Evolutionary conservation across 2,888 invertebrate genomes (phyloP).

Genomic region (Tetropium fuscum): DNA sequence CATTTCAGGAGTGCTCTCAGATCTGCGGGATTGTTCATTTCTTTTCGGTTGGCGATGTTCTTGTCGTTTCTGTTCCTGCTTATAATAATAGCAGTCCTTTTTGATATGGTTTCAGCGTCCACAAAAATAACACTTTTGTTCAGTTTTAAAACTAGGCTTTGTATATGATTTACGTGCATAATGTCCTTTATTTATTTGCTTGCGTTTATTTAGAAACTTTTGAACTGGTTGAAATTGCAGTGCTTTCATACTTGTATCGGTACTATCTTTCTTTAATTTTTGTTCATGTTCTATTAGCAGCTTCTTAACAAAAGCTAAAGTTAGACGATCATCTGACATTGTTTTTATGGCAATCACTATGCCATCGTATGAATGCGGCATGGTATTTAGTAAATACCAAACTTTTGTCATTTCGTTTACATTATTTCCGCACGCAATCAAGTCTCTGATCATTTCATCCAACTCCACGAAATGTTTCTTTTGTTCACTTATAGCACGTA

Average conservation of each 20-base stretch:
- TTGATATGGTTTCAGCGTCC: slow-evolving; percentile 53
- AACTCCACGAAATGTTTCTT: too few relatives aligned
- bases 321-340: slow-evolving; percentile 52
- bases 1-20: neutral
- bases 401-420: slow-evolving; percentile 58
- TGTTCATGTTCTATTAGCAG: too few relatives aligned
- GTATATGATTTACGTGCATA: slow-evolving; percentile 5
- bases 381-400: slow-evolving; percentile 49
- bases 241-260: too few relatives aligned
- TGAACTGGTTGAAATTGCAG: too few relatives aligned
- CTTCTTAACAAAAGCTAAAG: slow-evolving; percentile 57
- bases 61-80: too few relatives aligned
- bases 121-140: slow-evolving; percentile 52
- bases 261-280: too few relatives aligned
- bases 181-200: slow-evolving; percentile 1
- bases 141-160: slow-evolving; percentile 7
- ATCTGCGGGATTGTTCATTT: neutral
- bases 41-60: too few relatives aligned
- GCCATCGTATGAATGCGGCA: slow-evolving; percentile 49
- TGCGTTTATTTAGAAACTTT: too few relatives aligned
- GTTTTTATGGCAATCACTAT: slow-evolving; percentile 59
- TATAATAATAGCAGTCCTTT: slow-evolving; percentile 50
- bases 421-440: too few relatives aligned
- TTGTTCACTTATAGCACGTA: neutral
- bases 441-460: slow-evolving; percentile 56